Evolutionary conservation across 1,140 invertebrate species (phyloP), one percentile per base, ranked within the genome.

Genomic region (Papilio xuthus): DNA sequence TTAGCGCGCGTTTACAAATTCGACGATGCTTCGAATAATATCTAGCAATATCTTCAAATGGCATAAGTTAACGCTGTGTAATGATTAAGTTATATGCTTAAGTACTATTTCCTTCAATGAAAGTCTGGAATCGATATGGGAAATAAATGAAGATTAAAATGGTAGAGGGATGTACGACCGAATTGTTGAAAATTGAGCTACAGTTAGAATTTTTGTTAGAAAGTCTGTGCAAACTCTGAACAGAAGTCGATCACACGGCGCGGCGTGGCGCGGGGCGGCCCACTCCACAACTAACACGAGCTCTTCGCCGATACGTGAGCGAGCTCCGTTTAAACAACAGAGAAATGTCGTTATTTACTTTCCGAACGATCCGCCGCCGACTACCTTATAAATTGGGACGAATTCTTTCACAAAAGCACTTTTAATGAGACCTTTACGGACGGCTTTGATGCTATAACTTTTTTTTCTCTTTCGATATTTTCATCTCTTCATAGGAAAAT

Each of bases 361-460:
- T 85, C 86, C 86, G 78, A 85, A 85, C 88, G 84, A 92, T 90
- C 88, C 86, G 88, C 87, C 85, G 82, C 83, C 86, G 88, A 85
- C 85, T 87, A 86, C 87, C 86, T 89, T 89, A 92, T 92, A 92
- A 92, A 93, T 90, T 92, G 89, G 83, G 87, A 63, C 79, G 89
- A 92, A 92, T 91, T 91, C 89, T 88, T 86, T 88, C 87, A 89
- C 91, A 90, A 90, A 67, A 92, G 91, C 88, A 91, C 84, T 93
- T 92, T 90, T 93, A 93, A 93, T 93, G 90, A 93, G 90, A 89
- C 88, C 89, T 92, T 90, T 88, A 88, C 88, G 83, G 84, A 82
- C 85, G 88, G 89, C 88, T 92, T 90, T 90, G 89, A 89, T 91
- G 89, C 88, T 88, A 92, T 90, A 92, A 91, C 88, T 92, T 92